Evolutionary conservation across 2,797 vertebrate species (phyloP).

Genomic region (Pelochelys cantorii): DNA sequence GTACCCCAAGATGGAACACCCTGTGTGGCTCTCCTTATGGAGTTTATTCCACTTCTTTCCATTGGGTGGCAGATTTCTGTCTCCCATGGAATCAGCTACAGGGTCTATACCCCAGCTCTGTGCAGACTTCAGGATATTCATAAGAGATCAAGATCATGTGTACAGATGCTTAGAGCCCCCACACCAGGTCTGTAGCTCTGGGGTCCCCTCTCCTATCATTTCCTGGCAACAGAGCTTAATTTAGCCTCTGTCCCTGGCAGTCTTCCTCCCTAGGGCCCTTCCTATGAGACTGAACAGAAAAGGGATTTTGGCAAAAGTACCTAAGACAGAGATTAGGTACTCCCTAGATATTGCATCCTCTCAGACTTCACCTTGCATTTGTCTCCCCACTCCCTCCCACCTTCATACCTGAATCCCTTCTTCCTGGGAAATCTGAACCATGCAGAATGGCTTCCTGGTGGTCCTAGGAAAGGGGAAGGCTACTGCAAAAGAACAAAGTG

Average conservation of each 20-base stretch:
- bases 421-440: background rate
- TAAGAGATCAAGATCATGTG: rapidly evolving
- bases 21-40: too few species aligned
- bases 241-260: too few species aligned
- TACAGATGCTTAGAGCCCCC: background rate
- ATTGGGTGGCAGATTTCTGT: background rate
- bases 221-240: background rate
- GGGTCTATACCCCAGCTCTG: background rate
- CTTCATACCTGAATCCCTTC: background rate
- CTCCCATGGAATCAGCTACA: background rate
- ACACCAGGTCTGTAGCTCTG: background rate
- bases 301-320: too few species aligned
- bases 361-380: background rate
- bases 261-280: too few species aligned
- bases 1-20: too few species aligned
- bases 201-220: background rate
- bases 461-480: background rate
- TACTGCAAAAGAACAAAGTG: background rate
- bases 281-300: too few species aligned
- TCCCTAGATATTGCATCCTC: too few species aligned
- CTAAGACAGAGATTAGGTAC: too few species aligned
- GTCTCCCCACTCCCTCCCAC: background rate
- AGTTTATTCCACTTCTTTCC: background rate
- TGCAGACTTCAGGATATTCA: background rate
- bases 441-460: background rate